These are phyloP conservation scores for Ellobius talpinus DNA, from an alignment of 2,113 vertebrate species.

Conservation along the genomic window DNA sequence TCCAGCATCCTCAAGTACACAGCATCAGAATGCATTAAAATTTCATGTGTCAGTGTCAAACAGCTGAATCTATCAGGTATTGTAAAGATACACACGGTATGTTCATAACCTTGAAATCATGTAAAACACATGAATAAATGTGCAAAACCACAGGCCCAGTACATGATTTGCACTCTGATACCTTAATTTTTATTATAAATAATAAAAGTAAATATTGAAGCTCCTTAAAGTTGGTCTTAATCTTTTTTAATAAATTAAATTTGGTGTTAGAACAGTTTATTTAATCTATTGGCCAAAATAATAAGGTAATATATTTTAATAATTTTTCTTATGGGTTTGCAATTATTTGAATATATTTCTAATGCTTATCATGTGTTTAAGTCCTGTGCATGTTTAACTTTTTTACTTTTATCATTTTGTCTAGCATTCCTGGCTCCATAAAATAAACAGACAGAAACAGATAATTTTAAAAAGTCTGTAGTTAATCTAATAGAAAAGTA, in stretches of 20 bases:
- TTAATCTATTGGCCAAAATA: slow-evolving; percentile 56
- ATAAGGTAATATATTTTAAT: slow-evolving; percentile 53
- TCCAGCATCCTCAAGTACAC: slow-evolving; percentile 64
- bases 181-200: slow-evolving; percentile 85
- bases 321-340: slow-evolving; percentile 40
- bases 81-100: slow-evolving; percentile 87
- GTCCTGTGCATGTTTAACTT: slow-evolving; percentile 3
- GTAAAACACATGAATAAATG: slow-evolving; percentile 86
- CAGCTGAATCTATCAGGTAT: slow-evolving; percentile 84
- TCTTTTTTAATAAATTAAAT: slow-evolving; percentile 80
- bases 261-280: slow-evolving; percentile 45
- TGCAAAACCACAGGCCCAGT: slow-evolving; percentile 82
- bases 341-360: slow-evolving; percentile 60
- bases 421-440: background rate
- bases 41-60: slow-evolving; percentile 86
- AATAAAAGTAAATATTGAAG: slow-evolving; percentile 86
- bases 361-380: slow-evolving; percentile 2
- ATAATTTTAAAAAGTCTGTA: slow-evolving; percentile 28
- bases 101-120: slow-evolving; percentile 87
- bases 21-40: slow-evolving; percentile 80
- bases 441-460: slow-evolving; percentile 55
- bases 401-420: slow-evolving; percentile 60
- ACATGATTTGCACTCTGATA: slow-evolving; percentile 85
- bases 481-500: background rate
- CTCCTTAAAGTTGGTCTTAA: slow-evolving; percentile 81